phyloP scores from a whole-genome alignment of 1,140 invertebrate genomes.

The Oreohelix idahoensis region DNA sequence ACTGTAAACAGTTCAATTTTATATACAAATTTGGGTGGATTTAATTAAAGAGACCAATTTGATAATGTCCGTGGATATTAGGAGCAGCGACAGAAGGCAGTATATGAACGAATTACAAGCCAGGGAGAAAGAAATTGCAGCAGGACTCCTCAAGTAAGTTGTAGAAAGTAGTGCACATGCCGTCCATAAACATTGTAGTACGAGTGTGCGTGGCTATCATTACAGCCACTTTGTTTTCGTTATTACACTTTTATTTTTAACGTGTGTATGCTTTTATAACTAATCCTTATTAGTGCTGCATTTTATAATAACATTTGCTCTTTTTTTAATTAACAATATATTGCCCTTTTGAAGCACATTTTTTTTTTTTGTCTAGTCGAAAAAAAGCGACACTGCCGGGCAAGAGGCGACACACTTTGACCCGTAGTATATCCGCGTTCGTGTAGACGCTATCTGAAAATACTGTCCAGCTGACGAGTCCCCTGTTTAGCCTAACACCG shows the following conservation, averaged over 20 bases:
- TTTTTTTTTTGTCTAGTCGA: no score
- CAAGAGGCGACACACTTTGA: no score
- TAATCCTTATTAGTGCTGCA: no score
- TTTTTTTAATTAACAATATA: no score
- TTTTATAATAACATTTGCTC: no score
- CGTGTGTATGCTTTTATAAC: no score
- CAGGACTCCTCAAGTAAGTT: constrained; percentile 61
- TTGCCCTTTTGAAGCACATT: no score
- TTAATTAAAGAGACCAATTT: constrained; percentile 24
- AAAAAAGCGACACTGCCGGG: no score
- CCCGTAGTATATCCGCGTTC: no score
- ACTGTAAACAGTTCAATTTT: constrained; percentile 38
- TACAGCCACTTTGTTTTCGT: neutral
- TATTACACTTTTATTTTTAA: neutral
- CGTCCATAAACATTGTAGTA: constrained; percentile 67
- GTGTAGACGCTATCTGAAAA: no score
- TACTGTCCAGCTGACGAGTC: no score
- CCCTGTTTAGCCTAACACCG: no score
- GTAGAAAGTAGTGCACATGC: constrained; percentile 58
- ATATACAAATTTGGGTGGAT: neutral
- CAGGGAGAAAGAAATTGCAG: constrained; percentile 57
- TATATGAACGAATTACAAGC: constrained; percentile 53
- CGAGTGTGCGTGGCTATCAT: constrained; percentile 43
- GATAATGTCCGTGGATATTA: constrained; percentile 58
- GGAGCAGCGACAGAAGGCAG: constrained; percentile 52